Conservation (phyloP, 2,797 vertebrate genomes). For the Phaenicophaeus curvirostris region DNA sequence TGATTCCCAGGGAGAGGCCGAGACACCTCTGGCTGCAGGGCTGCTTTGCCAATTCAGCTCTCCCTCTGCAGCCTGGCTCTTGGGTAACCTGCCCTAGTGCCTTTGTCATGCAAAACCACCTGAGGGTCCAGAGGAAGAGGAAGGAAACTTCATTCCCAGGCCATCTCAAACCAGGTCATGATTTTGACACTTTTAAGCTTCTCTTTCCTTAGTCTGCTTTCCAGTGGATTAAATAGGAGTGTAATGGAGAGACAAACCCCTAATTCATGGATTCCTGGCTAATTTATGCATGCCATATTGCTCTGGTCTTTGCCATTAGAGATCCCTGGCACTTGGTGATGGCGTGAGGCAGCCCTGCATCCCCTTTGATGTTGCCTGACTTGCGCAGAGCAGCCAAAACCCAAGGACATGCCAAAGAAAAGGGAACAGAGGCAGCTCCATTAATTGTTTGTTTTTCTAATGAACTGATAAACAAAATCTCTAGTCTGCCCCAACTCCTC, state of each 20-base stretch:
- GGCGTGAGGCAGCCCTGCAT: conserved; percentile 52
- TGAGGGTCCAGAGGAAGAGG: background rate
- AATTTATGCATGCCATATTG: conserved; percentile 74
- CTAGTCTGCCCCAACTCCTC: background rate
- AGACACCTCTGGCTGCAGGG: background rate
- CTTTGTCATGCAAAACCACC: background rate
- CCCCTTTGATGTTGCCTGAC: conserved; percentile 60
- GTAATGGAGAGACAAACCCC: conserved; percentile 65
- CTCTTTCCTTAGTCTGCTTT: conserved; percentile 56
- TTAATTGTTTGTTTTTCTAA: background rate
- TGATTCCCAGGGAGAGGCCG: background rate
- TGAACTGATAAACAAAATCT: conserved; percentile 29
- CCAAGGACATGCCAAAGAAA: background rate
- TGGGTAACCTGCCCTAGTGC: background rate
- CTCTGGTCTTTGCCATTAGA: conserved; percentile 70
- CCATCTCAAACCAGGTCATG: conserved; percentile 56
- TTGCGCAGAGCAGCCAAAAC: conserved; percentile 20
- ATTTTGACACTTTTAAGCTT: conserved; percentile 60
- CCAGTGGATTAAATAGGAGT: conserved; percentile 67
- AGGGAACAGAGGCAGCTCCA: conserved; percentile 6
- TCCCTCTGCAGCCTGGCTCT: background rate
- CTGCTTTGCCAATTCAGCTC: conserved; percentile 8
- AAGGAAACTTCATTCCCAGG: conserved; percentile 31
- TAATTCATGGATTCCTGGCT: conserved; percentile 74
- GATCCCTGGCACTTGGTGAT: conserved; percentile 60